Evolutionary conservation across 2,113 vertebrate species (phyloP).

Genomic region (Delphinus delphis): DNA sequence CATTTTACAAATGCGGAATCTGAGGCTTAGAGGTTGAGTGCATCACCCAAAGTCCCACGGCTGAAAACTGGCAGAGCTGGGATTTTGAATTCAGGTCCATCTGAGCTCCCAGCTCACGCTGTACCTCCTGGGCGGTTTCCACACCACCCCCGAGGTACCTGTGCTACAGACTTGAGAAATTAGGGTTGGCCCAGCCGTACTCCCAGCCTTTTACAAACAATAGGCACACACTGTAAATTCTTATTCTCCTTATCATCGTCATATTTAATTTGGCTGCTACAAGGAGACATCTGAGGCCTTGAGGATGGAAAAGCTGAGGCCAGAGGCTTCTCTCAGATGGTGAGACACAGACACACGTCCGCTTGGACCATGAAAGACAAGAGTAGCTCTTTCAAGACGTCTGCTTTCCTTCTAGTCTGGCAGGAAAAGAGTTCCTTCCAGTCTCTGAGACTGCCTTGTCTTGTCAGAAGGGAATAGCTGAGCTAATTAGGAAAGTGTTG

Average conservation of each 20-base stretch:
- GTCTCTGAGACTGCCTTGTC: not conserved
- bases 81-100: not conserved
- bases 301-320: not conserved
- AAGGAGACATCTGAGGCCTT: not conserved
- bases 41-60: not conserved
- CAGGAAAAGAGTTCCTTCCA: not conserved
- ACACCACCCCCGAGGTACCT: fast-evolving
- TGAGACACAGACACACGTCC: too few relatives aligned
- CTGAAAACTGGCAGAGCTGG: not conserved
- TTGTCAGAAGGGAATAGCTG: not conserved
- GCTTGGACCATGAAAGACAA: not conserved
- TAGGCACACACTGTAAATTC: fast-evolving
- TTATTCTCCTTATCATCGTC: fast-evolving
- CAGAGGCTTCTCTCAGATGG: not conserved
- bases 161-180: not conserved
- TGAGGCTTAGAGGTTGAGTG: not conserved
- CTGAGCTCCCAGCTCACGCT: fast-evolving
- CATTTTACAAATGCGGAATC: not conserved
- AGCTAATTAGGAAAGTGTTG: not conserved
- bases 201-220: not conserved
- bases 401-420: not conserved
- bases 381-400: not conserved
- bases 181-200: fast-evolving
- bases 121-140: not conserved
- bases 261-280: not conserved